Evolutionary conservation across 2,888 invertebrate genomes (phyloP).

Genomic region (Griposia aprilina): DNA sequence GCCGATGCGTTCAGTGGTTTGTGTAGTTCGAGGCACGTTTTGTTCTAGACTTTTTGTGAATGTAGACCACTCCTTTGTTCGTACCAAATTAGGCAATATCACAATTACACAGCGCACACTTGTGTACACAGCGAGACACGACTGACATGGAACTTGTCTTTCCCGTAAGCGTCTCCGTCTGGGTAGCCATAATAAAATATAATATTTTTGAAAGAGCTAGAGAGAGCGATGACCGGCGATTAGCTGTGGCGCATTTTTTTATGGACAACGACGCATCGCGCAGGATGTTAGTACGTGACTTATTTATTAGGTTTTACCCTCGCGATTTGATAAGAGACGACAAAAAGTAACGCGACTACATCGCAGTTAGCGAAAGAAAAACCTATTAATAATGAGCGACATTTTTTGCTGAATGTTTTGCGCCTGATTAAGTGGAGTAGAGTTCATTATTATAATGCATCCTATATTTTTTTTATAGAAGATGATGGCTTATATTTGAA

Average conservation of each 20-base stretch:
- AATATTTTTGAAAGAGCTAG: conserved; percentile 78
- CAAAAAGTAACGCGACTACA: conserved; percentile 67
- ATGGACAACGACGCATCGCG: conserved; percentile 74
- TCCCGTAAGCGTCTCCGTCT: conserved; percentile 79
- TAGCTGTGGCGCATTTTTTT: conserved; percentile 83
- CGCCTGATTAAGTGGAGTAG: conserved; percentile 43
- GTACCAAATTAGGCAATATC: conserved; percentile 81
- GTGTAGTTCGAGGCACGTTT: conserved; percentile 55
- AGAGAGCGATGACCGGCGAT: conserved; percentile 87
- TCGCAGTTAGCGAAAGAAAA: conserved; percentile 61
- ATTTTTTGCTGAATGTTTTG: conserved; percentile 61
- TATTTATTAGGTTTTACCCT: conserved; percentile 76
- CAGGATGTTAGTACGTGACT: conserved; percentile 87
- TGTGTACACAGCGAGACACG: conserved; percentile 80
- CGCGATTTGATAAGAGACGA: conserved; percentile 69
- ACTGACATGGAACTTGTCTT: conserved; percentile 78
- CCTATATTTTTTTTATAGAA: conserved; percentile 21
- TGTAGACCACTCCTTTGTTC: conserved; percentile 64
- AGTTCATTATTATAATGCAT: conserved; percentile 37
- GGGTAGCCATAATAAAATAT: conserved; percentile 71
- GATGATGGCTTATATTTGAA: not conserved
- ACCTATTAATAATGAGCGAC: conserved; percentile 57
- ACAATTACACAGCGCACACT: conserved; percentile 77
- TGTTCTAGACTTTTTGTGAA: conserved; percentile 59
- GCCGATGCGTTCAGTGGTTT: conserved; percentile 73